phyloP scores from a whole-genome alignment of 2,113 vertebrate species.

The Eurystomus gularis region DNA sequence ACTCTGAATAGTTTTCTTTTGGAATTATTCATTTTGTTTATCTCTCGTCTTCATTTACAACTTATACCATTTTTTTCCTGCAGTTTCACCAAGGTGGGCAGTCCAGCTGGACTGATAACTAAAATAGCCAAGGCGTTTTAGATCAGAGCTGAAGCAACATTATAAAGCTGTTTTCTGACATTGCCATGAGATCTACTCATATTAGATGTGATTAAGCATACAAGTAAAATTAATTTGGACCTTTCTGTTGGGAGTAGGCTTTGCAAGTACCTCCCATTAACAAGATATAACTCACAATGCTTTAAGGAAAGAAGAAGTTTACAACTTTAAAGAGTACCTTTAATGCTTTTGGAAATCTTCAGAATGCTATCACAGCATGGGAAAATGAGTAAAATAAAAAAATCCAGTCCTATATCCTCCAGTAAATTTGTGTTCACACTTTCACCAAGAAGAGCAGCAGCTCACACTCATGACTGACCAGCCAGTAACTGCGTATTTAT shows the following conservation, averaged over 20 bases:
- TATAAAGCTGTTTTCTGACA: neutral
- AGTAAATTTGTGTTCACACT: neutral
- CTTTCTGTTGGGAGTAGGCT: neutral
- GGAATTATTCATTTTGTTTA: neutral
- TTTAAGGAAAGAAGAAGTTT: neutral
- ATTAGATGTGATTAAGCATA: neutral
- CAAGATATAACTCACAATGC: neutral
- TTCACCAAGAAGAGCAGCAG: neutral
- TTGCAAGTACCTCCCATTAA: neutral
- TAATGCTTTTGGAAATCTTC: slow-evolving; percentile 33
- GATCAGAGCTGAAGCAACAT: neutral
- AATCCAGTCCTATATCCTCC: neutral
- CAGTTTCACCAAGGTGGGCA: neutral
- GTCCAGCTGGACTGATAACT: neutral
- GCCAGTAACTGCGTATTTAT: neutral
- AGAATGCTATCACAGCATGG: neutral
- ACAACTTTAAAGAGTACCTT: neutral
- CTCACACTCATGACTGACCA: neutral
- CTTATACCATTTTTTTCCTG: neutral
- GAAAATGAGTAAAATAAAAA: neutral
- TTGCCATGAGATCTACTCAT: neutral
- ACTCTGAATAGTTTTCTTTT: neutral
- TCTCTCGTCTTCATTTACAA: neutral
- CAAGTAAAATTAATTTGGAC: neutral
- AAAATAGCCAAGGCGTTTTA: neutral